Evolutionary conservation across 2,113 vertebrate genomes (phyloP).

Genomic region (Bungarus multicinctus): DNA sequence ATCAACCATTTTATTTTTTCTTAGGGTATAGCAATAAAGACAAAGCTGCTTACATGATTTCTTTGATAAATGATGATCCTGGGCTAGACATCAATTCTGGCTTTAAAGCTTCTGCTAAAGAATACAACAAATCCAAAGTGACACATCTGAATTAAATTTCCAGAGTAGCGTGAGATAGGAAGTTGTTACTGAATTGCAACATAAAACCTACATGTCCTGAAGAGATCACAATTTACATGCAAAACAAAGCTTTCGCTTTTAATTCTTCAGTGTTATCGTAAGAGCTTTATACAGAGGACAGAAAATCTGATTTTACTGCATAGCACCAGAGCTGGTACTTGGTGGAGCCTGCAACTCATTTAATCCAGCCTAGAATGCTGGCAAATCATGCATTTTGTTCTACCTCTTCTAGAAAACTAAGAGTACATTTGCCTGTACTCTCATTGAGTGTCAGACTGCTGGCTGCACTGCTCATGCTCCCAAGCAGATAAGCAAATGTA

Average conservation of each 20-base stretch:
- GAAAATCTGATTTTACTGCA: not conserved
- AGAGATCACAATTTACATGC: not conserved
- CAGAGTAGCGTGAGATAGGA: not conserved
- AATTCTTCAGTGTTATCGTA: not conserved
- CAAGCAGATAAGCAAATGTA: not conserved
- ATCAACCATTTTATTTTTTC: not conserved
- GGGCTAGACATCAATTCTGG: not conserved
- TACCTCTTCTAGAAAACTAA: not conserved
- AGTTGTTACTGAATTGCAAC: not conserved
- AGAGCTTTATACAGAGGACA: not conserved
- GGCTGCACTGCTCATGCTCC: not conserved
- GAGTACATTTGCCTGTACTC: not conserved
- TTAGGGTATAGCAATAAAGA: not conserved
- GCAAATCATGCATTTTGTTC: not conserved
- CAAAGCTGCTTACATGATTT: not conserved
- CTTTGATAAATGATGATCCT: not conserved
- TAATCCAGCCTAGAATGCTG: not conserved
- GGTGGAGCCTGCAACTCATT: not conserved
- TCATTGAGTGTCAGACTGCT: not conserved
- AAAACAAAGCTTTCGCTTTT: not conserved
- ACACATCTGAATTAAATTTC: not conserved
- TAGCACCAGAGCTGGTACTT: not conserved
- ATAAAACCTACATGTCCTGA: not conserved
- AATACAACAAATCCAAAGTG: not conserved
- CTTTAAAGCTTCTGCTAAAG: not conserved